A percentile compares a stretch with the other conserved stretches of the same genome.
Evolutionary conservation across 2,797 vertebrate species (phyloP).

Genomic region (Halcyon leucocephala): DNA sequence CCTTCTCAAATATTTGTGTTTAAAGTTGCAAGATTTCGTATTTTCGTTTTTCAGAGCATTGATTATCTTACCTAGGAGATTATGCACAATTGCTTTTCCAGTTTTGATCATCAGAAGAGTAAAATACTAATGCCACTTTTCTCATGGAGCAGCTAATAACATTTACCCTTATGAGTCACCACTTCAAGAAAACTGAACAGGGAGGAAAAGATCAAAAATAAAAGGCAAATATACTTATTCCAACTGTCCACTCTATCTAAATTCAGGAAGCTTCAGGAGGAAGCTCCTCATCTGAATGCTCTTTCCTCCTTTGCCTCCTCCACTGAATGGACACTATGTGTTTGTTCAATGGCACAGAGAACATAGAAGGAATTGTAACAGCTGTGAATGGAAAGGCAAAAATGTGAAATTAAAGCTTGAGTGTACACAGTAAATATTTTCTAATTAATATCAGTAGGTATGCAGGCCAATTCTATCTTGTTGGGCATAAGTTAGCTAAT

Average conservation of each 20-base stretch:
- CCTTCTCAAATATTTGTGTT: not conserved
- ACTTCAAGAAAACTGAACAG: not conserved
- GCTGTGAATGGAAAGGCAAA: not conserved
- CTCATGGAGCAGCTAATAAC: not conserved
- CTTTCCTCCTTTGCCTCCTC: not conserved
- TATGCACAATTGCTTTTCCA: not conserved
- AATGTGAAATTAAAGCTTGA: not conserved
- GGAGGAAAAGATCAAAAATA: not conserved
- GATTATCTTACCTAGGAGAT: not conserved
- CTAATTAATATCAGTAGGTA: not conserved
- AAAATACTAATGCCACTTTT: not conserved
- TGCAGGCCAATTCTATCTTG: not conserved
- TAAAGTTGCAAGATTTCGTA: not conserved
- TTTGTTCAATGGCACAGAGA: not conserved
- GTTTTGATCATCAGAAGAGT: not conserved
- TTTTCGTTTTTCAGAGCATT: not conserved
- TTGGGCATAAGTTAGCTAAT: not conserved
- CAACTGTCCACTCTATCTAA: not conserved
- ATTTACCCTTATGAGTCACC: not conserved
- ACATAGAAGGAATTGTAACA: not conserved
- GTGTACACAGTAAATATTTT: not conserved
- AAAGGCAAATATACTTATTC: not conserved
- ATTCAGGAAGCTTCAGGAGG: not conserved
- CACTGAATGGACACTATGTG: not conserved
- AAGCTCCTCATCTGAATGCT: not conserved